phyloP scores from a whole-genome alignment of 2,113 vertebrate genomes.

The Corvus cornix region DNA sequence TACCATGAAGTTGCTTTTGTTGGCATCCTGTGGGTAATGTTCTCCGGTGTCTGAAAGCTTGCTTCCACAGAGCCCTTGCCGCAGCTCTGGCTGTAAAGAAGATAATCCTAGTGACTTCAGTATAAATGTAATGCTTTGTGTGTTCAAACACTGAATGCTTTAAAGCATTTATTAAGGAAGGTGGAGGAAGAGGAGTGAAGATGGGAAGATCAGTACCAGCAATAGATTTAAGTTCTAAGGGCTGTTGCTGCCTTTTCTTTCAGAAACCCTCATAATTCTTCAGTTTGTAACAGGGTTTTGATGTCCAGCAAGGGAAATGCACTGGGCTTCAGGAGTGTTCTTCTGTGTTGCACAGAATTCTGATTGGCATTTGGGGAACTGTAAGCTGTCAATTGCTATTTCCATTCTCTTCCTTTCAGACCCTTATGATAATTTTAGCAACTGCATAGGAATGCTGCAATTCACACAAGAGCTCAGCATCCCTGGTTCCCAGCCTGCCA shows the following conservation, averaged over 20 bases:
- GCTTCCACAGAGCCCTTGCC: not conserved
- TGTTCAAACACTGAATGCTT: not conserved
- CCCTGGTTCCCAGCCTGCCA: not conserved
- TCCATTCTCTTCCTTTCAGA: not conserved
- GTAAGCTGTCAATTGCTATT: not conserved
- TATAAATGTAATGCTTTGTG: not conserved
- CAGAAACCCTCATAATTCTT: not conserved
- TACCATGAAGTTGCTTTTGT: not conserved
- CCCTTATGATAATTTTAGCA: slow-evolving; percentile 3
- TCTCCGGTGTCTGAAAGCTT: not conserved
- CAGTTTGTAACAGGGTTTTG: not conserved
- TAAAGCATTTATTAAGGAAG: not conserved
- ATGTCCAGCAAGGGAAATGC: not conserved
- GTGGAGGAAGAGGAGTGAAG: not conserved
- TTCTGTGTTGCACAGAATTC: not conserved
- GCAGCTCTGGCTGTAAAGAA: not conserved
- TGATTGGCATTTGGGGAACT: not conserved
- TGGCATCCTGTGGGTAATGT: not conserved
- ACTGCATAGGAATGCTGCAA: not conserved
- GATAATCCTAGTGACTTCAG: not conserved
- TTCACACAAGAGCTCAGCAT: not conserved
- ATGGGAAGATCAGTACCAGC: not conserved
- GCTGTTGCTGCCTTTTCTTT: not conserved
- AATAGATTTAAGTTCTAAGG: not conserved
- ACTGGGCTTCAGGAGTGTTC: not conserved